A percentile compares a stretch with the other conserved stretches of the same genome.
Conservation (phyloP, 2,797 vertebrate genomes). For the Ambastaia sidthimunki region DNA sequence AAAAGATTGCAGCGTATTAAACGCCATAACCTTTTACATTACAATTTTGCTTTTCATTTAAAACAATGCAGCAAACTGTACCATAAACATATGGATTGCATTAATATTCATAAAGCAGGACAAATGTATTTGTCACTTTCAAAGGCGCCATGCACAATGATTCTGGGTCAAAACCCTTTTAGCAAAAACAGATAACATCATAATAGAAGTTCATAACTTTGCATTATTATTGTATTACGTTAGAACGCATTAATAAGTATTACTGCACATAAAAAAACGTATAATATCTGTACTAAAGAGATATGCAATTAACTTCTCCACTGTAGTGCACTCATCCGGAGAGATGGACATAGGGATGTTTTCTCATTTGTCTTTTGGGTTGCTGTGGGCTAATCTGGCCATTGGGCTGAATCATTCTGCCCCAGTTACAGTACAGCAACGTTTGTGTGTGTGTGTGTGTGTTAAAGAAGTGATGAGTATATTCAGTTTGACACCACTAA, state of each 20-base stretch:
- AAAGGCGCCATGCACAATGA: slow-evolving; percentile 8
- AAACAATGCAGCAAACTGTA: background rate
- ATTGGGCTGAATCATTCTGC: slow-evolving; percentile 81
- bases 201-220: slow-evolving; percentile 11
- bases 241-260: slow-evolving; percentile 2
- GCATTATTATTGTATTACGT: background rate
- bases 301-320: slow-evolving; percentile 41
- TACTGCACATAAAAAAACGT: slow-evolving; percentile 9
- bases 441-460: slow-evolving; percentile 2
- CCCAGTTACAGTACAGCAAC: slow-evolving; percentile 75
- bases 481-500: slow-evolving; percentile 53
- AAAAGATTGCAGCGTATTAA: slow-evolving; percentile 22
- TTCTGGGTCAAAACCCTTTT: slow-evolving; percentile 31
- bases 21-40: background rate
- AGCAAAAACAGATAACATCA: background rate
- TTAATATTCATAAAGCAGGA: slow-evolving; percentile 16
- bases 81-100: slow-evolving; percentile 22
- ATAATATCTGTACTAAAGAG: slow-evolving; percentile 20
- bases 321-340: slow-evolving; percentile 11
- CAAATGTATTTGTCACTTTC: slow-evolving; percentile 29
- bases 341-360: slow-evolving; percentile 47
- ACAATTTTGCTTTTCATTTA: slow-evolving; percentile 11
- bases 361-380: slow-evolving; percentile 54
- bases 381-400: slow-evolving; percentile 58
- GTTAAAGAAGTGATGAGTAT: slow-evolving; percentile 27